Evolutionary conservation across 2,888 invertebrate species (phyloP), one percentile per base, ranked within the genome.

Genomic region (Parapristionchus giblindavisi): DNA sequence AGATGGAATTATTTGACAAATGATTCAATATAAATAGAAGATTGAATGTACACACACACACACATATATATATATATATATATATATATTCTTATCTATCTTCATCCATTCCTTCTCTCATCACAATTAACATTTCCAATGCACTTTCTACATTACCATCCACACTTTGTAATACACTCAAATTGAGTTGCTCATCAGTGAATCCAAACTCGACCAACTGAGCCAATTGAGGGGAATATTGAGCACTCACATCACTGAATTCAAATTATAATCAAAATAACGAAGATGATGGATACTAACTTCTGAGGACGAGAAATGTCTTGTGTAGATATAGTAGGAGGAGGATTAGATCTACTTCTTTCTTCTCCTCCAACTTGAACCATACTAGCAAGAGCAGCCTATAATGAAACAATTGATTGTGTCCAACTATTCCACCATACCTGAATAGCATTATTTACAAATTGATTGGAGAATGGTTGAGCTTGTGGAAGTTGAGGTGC

Each of bases 121-220:
- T 70, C 24, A 38, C 68, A 52, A 70, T 70, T 5, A 70, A 24
- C 24, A 70, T 36, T 36, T 70, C 68, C 52, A 70, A 34, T 1
- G 68, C 68, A 8, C 32, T 36, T 14, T 54, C 54, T 11, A 70
- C 11, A 4, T 27, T 1, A 54, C 68, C 68, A 34, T 70, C 38
- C 14, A 38, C 24, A 17, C 27, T 38, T 3, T 38, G 24, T 11
- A 70, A 48, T 11, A 54, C 68, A 21, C 38, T 24, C n/a, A 70
- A 3, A 27, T 70, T 70, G 2, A 38, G 32, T 14, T 52, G 52
- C 1, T 70, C 52, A 6, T 54, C 38, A 0, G 21, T 24, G 68
- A 70, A 70, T 70, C 68, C 68, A 51, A 36, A 70, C n/a, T 70
- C 68, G 14, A 24, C 5, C 54, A 70, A 24, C 38, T 70, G 68